These are phyloP conservation scores for Picus viridis DNA, from an alignment of 2,797 vertebrate species.

Conservation along the genomic window DNA sequence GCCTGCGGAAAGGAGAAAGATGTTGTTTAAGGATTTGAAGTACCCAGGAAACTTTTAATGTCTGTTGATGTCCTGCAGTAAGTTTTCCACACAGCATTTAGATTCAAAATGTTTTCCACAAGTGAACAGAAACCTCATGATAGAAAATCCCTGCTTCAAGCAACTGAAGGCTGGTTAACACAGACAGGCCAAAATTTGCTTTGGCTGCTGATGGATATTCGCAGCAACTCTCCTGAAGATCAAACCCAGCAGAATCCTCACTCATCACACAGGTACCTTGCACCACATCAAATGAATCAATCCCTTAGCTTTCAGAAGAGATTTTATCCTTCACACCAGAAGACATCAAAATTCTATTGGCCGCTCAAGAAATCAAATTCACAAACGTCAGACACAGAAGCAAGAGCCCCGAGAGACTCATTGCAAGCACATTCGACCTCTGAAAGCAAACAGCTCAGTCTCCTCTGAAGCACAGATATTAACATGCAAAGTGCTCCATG, in stretches of 20 bases:
- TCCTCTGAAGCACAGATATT: not conserved
- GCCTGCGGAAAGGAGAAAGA: conserved; percentile 74
- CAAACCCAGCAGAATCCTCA: not conserved
- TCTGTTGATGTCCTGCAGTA: not conserved
- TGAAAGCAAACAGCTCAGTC: not conserved
- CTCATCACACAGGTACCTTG: not conserved
- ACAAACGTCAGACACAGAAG: not conserved
- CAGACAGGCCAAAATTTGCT: not conserved
- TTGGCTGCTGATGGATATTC: not conserved
- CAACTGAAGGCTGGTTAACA: not conserved
- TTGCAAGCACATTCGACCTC: not conserved
- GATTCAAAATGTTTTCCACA: not conserved
- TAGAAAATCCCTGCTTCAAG: not conserved
- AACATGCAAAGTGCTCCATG: not conserved
- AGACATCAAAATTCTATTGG: not conserved
- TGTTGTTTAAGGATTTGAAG: not conserved
- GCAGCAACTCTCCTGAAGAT: not conserved
- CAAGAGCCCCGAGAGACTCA: not conserved
- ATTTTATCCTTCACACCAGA: not conserved
- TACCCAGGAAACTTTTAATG: not conserved
- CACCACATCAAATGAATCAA: rapidly evolving
- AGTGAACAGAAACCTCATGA: not conserved
- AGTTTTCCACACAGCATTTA: not conserved
- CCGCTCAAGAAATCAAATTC: not conserved
- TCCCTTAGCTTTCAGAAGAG: not conserved